Base-by-base conservation (phyloP, 1,140 invertebrate species). In the Penaeus indicus region DNA sequence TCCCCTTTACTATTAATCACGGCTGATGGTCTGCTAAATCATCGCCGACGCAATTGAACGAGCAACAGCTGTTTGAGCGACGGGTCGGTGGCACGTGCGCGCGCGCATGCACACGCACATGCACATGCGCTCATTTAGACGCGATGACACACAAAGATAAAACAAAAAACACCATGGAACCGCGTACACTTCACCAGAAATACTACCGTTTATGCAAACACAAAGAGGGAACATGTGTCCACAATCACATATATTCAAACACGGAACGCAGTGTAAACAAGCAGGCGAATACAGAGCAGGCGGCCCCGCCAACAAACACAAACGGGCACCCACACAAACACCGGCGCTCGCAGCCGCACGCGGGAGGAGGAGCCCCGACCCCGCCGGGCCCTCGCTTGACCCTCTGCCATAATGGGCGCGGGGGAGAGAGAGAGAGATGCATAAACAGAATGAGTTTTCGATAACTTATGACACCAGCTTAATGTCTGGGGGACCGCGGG, bases 401-500 rank as follows among this genome's bases (percentile, higher is more conserved):
- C 78, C 78, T 25, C 47, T 60, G 22, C 16, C 16, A 0, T 60
- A 22, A n/a, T 47, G 38, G 32, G 54, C 38, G 22, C 19, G 67
- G 64, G 16, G 42, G 42, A 42, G 83, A 69, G 83, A 67, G 83
- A 84, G 69, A 75, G 83, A 69, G 32, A 84, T 42, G 83, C 64
- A 75, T 72, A 75, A 84, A 67, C 60, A 84, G 83, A 84, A 84
- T 84, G 83, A 72, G 83, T 84, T 84, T 84, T 84, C 83, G 83
- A 84, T 84, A 84, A 84, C 83, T 84, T 84, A 84, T 75, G 83
- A 84, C 83, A 84, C 64, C 32, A 84, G 42, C 83, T 84, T 84
- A 84, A 84, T 84, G 83, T 84, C 32, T 84, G 83, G 83, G 83
- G 83, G 60, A 80, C 78, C 64, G 64, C 83, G 38, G 75, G 67